Base-by-base conservation (phyloP, 2,797 vertebrate genomes). In the Todus mexicanus region DNA sequence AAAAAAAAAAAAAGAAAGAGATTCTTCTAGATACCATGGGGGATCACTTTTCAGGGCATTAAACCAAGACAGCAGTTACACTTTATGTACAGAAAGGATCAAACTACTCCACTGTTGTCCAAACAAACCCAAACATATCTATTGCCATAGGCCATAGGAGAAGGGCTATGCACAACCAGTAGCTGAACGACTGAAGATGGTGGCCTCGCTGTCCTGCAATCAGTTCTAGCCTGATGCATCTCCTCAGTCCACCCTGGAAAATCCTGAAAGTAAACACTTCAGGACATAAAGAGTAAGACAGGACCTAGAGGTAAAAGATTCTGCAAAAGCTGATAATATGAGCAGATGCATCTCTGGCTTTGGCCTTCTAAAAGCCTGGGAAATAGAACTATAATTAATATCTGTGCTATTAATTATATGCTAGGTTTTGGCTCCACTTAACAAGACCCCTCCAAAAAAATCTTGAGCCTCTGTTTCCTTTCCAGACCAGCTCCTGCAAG, bases 371-470 rank as follows among this genome's bases (percentile, higher is more conserved):
- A 87, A 95, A 87, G 26, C 11, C 22, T 27, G 47, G 33, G 17
- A 89, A 91, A 47, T 51, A 69, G 63, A 89, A 89, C 53, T 35
- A 40, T 57, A 92, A 92, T 89, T 80, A 89, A 72, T 43, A 72
- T 27, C 54, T 63, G n/a, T 59, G 35, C 14, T 82, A 83, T 50
- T 53, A 53, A 53, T 53, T 53, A 53, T 53, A 53, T 53, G 51
- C 51, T 17, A 85, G 61, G 27, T 74, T 89, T 87, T 74, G 72
- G 27, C 22, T 83, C 8, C n/a, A 56, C 43, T 91, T 87, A 72
- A 59, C 26, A 63, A 42, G 54, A 57, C 15, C 13, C 20, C 27
- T 77, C 25, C 69, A 93, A 80, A 53, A 84, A 85, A 80, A 42
- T 26, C 42, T 40, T 59, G 61, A 91, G 45, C n/a, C n/a, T 89